Percentiles rank a stretch among this genome's conserved stretches.
These are phyloP conservation scores for Noturus placidus DNA, from an alignment of 2,113 vertebrate species.

Conservation along the genomic window DNA sequence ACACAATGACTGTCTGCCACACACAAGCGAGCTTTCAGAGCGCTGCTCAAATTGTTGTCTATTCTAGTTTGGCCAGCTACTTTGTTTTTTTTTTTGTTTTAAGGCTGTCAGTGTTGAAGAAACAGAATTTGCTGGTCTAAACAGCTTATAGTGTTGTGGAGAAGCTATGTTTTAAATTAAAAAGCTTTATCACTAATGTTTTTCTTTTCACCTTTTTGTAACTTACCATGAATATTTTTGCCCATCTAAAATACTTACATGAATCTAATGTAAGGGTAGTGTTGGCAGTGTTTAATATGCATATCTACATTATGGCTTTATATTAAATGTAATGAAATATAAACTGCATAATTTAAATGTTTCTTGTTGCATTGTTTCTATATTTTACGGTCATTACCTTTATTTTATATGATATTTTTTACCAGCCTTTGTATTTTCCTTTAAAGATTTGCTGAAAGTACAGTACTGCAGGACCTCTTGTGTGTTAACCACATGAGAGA, in stretches of 20 bases:
- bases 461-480: constrained; percentile 64
- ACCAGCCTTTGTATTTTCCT: constrained; percentile 59
- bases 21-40: constrained; percentile 28
- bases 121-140: constrained; percentile 19
- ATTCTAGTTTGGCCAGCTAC: constrained; percentile 21
- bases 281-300: constrained; percentile 64
- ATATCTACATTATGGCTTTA: constrained; percentile 58
- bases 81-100: neutral
- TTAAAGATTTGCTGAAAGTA: constrained; percentile 59
- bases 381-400: constrained; percentile 59
- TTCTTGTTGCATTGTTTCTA: constrained; percentile 58
- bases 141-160: constrained; percentile 17
- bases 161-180: constrained; percentile 49
- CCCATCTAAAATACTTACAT: constrained; percentile 38
- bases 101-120: constrained; percentile 37
- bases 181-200: constrained; percentile 26
- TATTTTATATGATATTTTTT: constrained; percentile 59
- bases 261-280: constrained; percentile 36
- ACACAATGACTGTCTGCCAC: constrained; percentile 27
- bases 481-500: constrained; percentile 67
- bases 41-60: constrained; percentile 13
- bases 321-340: constrained; percentile 69
- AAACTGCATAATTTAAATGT: constrained; percentile 78
- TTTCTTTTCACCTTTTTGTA: constrained; percentile 21
- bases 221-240: constrained; percentile 47